Percentiles rank a stretch among this genome's conserved stretches.
Conservation (phyloP, 2,797 vertebrate genomes). For the Anas bernieri region DNA sequence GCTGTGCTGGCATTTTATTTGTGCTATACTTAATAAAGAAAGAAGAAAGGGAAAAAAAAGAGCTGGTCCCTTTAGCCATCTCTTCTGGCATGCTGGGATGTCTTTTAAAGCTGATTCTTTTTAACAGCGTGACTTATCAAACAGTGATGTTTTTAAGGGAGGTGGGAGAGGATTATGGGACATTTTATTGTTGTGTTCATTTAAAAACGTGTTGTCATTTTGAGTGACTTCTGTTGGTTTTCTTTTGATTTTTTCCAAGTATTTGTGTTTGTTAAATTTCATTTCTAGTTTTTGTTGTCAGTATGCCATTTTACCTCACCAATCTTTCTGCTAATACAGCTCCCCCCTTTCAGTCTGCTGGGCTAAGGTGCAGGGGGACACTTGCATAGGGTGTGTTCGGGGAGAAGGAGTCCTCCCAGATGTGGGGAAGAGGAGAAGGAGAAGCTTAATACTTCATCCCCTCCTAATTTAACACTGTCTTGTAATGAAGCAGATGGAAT, state of each 20-base stretch:
- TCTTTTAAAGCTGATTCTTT: constrained; percentile 26
- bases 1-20: constrained; percentile 41
- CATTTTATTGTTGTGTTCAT: constrained; percentile 23
- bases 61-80: constrained; percentile 83
- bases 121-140: constrained; percentile 39
- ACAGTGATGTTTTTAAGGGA: constrained; percentile 37
- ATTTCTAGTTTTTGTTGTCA: constrained; percentile 73
- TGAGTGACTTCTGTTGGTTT: constrained; percentile 63
- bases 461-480: neutral
- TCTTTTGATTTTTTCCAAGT: constrained; percentile 38
- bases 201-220: constrained; percentile 32
- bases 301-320: constrained; percentile 77
- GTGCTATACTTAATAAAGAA: constrained; percentile 12
- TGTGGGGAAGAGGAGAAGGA: neutral
- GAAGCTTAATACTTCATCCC: neutral
- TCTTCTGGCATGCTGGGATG: constrained; percentile 76
- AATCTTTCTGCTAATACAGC: constrained; percentile 78
- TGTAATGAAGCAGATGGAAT: neutral
- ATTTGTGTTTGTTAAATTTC: constrained; percentile 47
- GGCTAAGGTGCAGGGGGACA: constrained; percentile 52
- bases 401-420: neutral
- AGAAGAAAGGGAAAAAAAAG: constrained; percentile 48
- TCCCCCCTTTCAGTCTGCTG: constrained; percentile 82
- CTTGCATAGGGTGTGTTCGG: neutral
- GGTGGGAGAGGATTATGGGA: constrained; percentile 29